Evolutionary conservation across 2,888 invertebrate species (phyloP).

Genomic region (Hipparchia semele): DNA sequence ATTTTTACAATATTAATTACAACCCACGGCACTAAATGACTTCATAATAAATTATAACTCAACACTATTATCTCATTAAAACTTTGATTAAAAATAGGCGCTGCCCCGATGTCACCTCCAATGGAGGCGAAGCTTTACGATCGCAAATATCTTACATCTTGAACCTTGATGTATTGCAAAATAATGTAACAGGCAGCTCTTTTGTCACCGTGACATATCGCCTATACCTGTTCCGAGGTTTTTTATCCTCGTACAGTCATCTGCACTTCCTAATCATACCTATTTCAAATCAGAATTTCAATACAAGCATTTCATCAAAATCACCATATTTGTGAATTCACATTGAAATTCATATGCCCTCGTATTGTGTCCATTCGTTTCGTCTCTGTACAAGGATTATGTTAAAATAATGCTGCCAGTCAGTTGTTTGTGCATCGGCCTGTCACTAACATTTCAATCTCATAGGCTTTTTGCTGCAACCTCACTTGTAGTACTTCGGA

Average conservation of each 20-base stretch:
- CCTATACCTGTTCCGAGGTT: constrained; percentile 42
- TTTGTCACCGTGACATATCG: constrained; percentile 42
- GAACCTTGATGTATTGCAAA: constrained; percentile 44
- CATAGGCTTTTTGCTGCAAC: constrained; percentile 71
- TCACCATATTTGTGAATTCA: constrained; percentile 68
- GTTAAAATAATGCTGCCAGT: constrained; percentile 79
- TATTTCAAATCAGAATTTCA: constrained; percentile 63
- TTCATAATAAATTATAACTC: constrained; percentile 18
- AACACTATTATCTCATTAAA: constrained; percentile 27
- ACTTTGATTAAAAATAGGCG: constrained; percentile 18
- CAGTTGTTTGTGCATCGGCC: constrained; percentile 78
- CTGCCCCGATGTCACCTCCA: constrained; percentile 18
- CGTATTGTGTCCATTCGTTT: constrained; percentile 77
- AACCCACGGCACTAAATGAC: constrained; percentile 6
- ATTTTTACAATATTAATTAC: constrained; percentile 6
- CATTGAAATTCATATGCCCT: constrained; percentile 77
- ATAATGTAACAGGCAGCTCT: constrained; percentile 43
- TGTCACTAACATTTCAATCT: constrained; percentile 82
- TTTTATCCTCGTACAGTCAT: constrained; percentile 42
- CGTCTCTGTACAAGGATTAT: constrained; percentile 78
- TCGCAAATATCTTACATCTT: constrained; percentile 31
- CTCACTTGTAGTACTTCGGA: constrained; percentile 65
- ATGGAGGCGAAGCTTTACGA: constrained; percentile 29
- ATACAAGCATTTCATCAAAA: constrained; percentile 70
- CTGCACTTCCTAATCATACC: constrained; percentile 51